Percentiles rank a stretch among this genome's conserved stretches.
These are phyloP conservation scores for Elmis aenea DNA, from an alignment of 2,888 invertebrate genomes.

Conservation along the genomic window DNA sequence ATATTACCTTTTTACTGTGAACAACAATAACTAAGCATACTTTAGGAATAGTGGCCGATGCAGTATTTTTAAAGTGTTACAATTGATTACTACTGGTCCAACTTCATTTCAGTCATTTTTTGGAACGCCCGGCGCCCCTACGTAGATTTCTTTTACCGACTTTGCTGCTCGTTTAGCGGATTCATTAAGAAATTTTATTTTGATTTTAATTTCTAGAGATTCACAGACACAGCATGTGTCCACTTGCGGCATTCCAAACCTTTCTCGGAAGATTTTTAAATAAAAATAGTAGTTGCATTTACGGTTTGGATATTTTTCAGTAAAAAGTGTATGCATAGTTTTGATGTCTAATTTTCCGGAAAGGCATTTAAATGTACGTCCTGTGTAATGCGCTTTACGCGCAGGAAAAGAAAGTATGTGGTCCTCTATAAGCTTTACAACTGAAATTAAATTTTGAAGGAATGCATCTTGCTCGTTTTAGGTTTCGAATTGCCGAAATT, in stretches of 20 bases:
- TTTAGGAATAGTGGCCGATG: too few relatives aligned
- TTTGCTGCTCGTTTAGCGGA: conserved; percentile 16
- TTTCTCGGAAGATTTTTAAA: conserved; percentile 7
- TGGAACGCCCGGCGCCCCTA: conserved; percentile 15
- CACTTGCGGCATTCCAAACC: conserved; percentile 14
- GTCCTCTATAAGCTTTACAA: conserved; percentile 1
- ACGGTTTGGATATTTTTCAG: neutral
- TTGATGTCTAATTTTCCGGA: conserved; percentile 6
- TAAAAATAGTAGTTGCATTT: conserved; percentile 4
- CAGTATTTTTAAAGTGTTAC: too few relatives aligned
- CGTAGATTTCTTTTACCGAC: conserved; percentile 17
- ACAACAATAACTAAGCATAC: too few relatives aligned
- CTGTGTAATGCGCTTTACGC: conserved; percentile 1
- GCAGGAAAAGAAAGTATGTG: conserved; percentile 6
- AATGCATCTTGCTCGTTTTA: conserved; percentile 1
- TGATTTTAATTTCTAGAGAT: conserved; percentile 14
- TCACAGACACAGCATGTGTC: conserved; percentile 17
- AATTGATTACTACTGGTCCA: too few relatives aligned
- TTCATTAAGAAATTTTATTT: conserved; percentile 12
- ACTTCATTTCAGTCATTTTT: too few relatives aligned
- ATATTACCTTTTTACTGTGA: too few relatives aligned
- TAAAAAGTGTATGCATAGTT: conserved; percentile 2
- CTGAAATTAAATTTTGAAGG: neutral
- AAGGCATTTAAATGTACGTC: conserved; percentile 3
- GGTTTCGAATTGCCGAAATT: neutral